Evolutionary conservation across 2,113 vertebrate genomes (phyloP), one percentile per base, ranked within the genome.

Genomic region (Hemiscyllium ocellatum): DNA sequence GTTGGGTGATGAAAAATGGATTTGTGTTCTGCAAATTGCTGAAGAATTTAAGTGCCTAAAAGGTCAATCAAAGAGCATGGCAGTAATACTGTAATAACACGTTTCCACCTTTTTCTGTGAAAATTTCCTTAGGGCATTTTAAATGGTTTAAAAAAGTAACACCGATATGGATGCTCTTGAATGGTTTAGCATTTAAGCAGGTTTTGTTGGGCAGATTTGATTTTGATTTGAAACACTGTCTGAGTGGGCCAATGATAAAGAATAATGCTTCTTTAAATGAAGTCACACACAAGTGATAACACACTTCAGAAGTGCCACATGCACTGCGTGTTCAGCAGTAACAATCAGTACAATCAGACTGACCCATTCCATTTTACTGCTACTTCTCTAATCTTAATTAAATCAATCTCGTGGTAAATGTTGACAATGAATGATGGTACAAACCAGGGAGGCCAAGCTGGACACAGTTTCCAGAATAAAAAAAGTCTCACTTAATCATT

Each of bases 381-480:
- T 96, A 97, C 97, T 97, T 97, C 96, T 97, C 98, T 99, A 99
- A 99, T 99, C 99, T 99, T 99, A 99, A 99, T 99, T 99, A 99
- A 99, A 99, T 99, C 99, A 98, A 99, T 98, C 98, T 99, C 97
- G 96, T 97, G 97, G 98, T 97, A 97, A 97, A 98, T 98, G 98
- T 98, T 99, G 99, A 99, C 99, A 99, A 98, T 99, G 98, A 99
- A 98, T 98, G 98, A 99, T 99, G 98, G 98, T 98, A 98, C 97
- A 97, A 98, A 98, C 98, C 98, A 98, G 98, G 98, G 98, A 98
- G 98, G 98, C 98, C 98, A 98, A 97, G 97, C 98, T 98, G 98
- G 98, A 98, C 97, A 98, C 96, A 97, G 97, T 96, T 97, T 97
- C 97, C 97, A 96, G 97, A 97, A 98, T 97, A 96, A 96, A 97